Base-by-base conservation (phyloP, 2,797 vertebrate species). In the Labroides dimidiatus region DNA sequence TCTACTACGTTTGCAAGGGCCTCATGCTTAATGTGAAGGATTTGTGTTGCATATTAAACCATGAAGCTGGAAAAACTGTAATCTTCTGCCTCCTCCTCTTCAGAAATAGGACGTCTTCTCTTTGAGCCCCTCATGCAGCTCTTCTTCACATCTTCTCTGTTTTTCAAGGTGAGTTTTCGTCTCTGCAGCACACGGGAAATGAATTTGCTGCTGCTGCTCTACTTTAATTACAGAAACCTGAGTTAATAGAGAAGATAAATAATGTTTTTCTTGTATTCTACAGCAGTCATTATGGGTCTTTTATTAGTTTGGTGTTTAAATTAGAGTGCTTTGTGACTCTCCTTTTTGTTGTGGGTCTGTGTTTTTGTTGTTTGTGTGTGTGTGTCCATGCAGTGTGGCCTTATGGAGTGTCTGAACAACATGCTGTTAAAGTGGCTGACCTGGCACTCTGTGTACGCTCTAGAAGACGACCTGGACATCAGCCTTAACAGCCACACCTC, bases 391-490 rank as follows among this genome's bases (percentile, higher is more conserved):
- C 87, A 99, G 97, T 97, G 96, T 87, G 96, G 95, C 77, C 78
- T 97, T 80, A 88, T 99, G 8, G 96, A 98, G 75, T 95, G 92
- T 87, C 87, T 99, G 53, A 97, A 93, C 86, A 93, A 87, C 42
- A 94, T 99, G 88, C 85, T 99, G 73, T 69, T 94, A 68, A 99
- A 97, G 87, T 99, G 97, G 97, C 91, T 99, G 83, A 94, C 92
- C 66, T 94, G 94, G 93, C 95, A 95, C 36, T 86, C 91, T 0
- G 69, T 90, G 51, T 93, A 94, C 9, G 64, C 92, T 62, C 73
- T 89, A 62, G 91, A 92, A 54, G 91, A 93, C 0, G 85, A 93
- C 58, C 71, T 93, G 77, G 93, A 95, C 84, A 93, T 94, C 78
- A 94, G 92, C 77, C 83, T 93, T 51, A 91, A 91, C 87, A 93